phyloP scores from a whole-genome alignment of 2,888 invertebrate genomes.

The Metellina segmentata region DNA sequence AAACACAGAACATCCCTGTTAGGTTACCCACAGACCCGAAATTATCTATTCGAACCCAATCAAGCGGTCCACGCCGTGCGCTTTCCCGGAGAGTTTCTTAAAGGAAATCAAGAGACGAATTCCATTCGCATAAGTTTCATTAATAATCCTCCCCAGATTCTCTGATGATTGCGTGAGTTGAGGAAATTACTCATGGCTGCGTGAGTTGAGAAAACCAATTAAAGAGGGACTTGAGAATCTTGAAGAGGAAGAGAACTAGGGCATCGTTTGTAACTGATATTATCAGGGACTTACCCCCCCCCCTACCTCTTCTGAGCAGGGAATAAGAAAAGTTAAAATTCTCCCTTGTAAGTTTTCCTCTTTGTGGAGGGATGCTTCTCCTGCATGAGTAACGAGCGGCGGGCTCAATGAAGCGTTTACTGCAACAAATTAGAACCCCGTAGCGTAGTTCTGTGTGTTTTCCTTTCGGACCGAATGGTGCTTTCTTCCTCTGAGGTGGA shows the following conservation, averaged over 20 bases:
- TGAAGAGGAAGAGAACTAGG: conserved; percentile 9
- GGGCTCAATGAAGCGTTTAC: too few species aligned
- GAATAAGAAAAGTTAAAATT: conserved; percentile 36
- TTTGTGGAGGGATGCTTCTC: too few species aligned
- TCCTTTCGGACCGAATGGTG: too few species aligned
- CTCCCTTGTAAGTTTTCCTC: background rate
- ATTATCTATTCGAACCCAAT: conserved; percentile 30
- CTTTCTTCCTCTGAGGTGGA: too few species aligned
- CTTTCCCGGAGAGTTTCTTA: conserved; percentile 16
- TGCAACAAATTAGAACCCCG: too few species aligned
- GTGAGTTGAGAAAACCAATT: conserved; percentile 59
- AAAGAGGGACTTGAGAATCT: conserved; percentile 31
- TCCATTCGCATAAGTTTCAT: conserved; percentile 13
- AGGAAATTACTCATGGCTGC: conserved; percentile 60
- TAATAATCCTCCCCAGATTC: conserved; percentile 39
- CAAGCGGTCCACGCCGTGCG: background rate
- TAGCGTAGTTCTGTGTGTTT: too few species aligned
- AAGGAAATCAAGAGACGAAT: conserved; percentile 27
- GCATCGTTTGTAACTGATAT: conserved; percentile 40
- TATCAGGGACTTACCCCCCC: background rate
- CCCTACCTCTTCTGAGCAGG: background rate
- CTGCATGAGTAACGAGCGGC: too few species aligned
- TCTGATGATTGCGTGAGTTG: conserved; percentile 64
- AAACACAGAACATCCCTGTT: too few species aligned
- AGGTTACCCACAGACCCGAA: background rate